Evolutionary conservation across 2,113 vertebrate genomes (phyloP).

Genomic region (Steatornis caripensis): DNA sequence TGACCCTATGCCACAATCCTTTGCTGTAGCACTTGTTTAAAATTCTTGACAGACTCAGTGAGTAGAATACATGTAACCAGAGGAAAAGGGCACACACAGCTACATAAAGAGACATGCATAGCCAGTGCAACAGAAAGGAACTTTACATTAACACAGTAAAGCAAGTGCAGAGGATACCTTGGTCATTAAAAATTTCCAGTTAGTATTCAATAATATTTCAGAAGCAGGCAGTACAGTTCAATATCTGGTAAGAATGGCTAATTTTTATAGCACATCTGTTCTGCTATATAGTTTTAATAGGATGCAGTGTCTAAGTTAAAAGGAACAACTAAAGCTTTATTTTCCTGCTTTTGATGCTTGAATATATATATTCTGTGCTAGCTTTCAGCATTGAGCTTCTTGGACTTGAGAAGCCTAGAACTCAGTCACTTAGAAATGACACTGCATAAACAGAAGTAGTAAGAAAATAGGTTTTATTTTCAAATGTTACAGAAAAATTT

Average conservation of each 20-base stretch:
- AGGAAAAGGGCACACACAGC: not conserved
- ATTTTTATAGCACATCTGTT: not conserved
- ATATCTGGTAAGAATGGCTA: not conserved
- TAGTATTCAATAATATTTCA: not conserved
- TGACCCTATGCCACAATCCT: not conserved
- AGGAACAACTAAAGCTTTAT: not conserved
- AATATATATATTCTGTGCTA: not conserved
- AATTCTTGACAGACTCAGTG: not conserved
- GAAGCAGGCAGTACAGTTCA: not conserved
- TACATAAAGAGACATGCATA: not conserved
- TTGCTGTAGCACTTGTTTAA: not conserved
- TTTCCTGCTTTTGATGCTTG: not conserved
- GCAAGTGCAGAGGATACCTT: not conserved
- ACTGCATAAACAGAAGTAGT: not conserved
- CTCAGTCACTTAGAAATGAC: not conserved
- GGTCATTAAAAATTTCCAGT: not conserved
- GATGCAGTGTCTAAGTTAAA: not conserved
- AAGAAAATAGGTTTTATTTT: slow-evolving; percentile 24
- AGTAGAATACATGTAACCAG: not conserved
- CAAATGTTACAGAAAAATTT: not conserved
- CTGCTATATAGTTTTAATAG: not conserved
- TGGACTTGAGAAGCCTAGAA: not conserved
- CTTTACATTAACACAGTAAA: not conserved
- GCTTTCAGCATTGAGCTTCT: not conserved
- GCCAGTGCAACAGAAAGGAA: not conserved